Evolutionary conservation across 2,888 invertebrate species (phyloP).

Genomic region (Troides oblongomaculatus): DNA sequence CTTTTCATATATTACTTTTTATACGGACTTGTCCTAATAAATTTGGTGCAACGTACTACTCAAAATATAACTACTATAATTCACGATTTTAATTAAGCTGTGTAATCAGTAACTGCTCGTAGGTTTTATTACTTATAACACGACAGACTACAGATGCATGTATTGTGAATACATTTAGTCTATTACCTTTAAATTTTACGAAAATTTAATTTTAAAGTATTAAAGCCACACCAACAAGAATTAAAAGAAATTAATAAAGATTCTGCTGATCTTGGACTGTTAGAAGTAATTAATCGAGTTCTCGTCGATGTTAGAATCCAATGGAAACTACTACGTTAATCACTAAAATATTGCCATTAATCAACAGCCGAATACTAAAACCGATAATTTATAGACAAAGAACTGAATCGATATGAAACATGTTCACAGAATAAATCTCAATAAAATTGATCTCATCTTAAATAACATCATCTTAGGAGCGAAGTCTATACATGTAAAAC

Average conservation of each 20-base stretch:
- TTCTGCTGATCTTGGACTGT: background rate
- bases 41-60: too few species aligned
- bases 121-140: too few species aligned
- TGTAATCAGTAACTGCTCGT: too few species aligned
- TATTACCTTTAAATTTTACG: too few species aligned
- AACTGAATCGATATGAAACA: constrained; percentile 57
- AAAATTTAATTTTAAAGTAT: background rate
- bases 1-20: too few species aligned
- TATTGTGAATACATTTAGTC: too few species aligned
- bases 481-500: constrained; percentile 45
- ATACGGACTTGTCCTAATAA: too few species aligned
- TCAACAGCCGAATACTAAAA: constrained; percentile 47
- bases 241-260: background rate
- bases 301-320: constrained; percentile 7
- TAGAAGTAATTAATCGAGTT: constrained; percentile 14
- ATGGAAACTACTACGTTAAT: constrained; percentile 35
- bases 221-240: background rate
- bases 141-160: too few species aligned
- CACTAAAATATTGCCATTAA: constrained; percentile 46
- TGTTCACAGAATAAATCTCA: constrained; percentile 74
- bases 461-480: constrained; percentile 67
- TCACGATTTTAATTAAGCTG: too few species aligned
- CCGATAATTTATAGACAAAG: constrained; percentile 62
- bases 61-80: too few species aligned
- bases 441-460: constrained; percentile 75